A percentile compares a stretch with the other conserved stretches of the same genome.
phyloP scores from a whole-genome alignment of 2,888 invertebrate genomes.

The Andrena praecox region DNA sequence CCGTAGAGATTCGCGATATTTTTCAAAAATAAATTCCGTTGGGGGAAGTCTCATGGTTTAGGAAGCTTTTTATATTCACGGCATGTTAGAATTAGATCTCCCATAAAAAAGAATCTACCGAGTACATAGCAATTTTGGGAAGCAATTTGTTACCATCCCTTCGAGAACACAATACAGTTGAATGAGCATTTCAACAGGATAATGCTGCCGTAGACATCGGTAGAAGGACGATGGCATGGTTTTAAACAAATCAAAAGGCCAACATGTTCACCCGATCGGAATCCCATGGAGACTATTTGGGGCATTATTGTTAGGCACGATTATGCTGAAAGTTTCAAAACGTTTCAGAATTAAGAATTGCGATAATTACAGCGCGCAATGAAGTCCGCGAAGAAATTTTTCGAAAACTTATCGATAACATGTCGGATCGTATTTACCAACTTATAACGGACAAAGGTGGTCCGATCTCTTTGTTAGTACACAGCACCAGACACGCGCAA shows the following conservation, averaged over 20 bases:
- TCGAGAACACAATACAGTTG: not conserved
- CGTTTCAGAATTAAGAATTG: too few species aligned
- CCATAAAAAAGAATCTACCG: not conserved
- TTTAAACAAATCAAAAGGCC: not conserved
- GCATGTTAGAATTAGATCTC: not conserved
- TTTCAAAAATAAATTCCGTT: constrained; percentile 4
- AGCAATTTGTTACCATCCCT: not conserved
- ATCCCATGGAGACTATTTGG: constrained; percentile 1
- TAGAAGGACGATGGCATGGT: not conserved
- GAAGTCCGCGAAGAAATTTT: not conserved
- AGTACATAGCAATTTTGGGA: not conserved
- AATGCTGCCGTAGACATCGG: not conserved
- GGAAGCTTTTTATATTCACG: not conserved
- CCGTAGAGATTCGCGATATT: not conserved
- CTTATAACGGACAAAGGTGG: not conserved
- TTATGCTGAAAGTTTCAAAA: not conserved
- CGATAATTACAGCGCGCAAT: not conserved
- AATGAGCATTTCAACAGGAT: not conserved
- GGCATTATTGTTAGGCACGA: not conserved
- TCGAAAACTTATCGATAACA: not conserved
- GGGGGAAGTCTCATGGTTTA: not conserved
- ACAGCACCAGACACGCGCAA: too few species aligned
- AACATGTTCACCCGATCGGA: not conserved
- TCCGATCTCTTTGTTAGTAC: too few species aligned
- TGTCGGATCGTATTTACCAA: not conserved